These are phyloP conservation scores for Alectura lathami DNA, from an alignment of 2,113 vertebrate genomes.

Conservation along the genomic window DNA sequence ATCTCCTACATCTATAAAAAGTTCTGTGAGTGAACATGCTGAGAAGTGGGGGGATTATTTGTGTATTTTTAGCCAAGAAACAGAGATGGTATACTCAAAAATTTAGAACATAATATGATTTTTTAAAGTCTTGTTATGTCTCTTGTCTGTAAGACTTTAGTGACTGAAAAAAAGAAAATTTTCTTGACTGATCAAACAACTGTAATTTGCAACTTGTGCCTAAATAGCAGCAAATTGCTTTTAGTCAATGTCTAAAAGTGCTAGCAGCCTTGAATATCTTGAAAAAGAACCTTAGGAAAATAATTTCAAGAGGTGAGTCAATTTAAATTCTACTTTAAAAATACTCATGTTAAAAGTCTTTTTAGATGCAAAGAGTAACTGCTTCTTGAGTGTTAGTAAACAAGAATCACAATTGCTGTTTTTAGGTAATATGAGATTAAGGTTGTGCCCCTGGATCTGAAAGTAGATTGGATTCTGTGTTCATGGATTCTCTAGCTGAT, in stretches of 20 bases:
- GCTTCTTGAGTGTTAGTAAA: background rate
- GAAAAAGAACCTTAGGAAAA: background rate
- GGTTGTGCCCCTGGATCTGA: background rate
- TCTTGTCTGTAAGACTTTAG: background rate
- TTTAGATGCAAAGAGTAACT: background rate
- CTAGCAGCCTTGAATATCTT: background rate
- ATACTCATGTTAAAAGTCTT: background rate
- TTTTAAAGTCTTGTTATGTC: background rate
- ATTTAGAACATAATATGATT: background rate
- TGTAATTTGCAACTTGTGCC: background rate
- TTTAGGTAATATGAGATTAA: background rate
- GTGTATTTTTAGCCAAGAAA: background rate
- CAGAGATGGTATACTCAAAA: background rate
- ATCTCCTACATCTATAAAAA: background rate
- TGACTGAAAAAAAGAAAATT: background rate
- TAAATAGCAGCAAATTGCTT: conserved; percentile 8
- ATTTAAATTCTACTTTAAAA: background rate
- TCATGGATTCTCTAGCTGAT: background rate
- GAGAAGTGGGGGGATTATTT: background rate
- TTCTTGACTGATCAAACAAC: background rate
- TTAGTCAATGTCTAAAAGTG: background rate
- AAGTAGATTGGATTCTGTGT: background rate
- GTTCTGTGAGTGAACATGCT: background rate
- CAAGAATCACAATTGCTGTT: background rate
- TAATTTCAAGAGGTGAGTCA: background rate